A percentile compares a stretch with the other conserved stretches of the same genome.
Conservation (phyloP, 2,113 vertebrate species). For the Haliaeetus leucogaster region DNA sequence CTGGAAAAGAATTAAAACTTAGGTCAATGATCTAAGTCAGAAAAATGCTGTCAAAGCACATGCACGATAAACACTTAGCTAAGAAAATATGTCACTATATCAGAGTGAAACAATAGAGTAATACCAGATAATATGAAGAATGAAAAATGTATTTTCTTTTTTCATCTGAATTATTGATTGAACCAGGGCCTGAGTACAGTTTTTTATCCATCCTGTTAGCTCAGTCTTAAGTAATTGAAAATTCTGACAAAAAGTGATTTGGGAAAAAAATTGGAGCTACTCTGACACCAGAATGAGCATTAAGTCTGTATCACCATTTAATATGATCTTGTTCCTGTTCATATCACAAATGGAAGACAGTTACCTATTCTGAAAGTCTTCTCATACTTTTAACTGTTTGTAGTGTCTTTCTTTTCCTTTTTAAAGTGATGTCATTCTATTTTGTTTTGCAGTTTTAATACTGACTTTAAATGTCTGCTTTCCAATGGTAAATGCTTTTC, state of each 20-base stretch:
- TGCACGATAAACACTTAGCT: background rate
- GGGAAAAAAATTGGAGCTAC: background rate
- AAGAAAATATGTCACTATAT: background rate
- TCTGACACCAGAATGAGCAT: background rate
- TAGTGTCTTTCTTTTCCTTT: background rate
- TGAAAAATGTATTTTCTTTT: background rate
- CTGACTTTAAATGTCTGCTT: background rate
- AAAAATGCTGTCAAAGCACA: background rate
- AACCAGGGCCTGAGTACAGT: background rate
- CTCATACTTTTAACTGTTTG: background rate
- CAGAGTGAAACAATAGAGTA: background rate
- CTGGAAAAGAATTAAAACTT: background rate
- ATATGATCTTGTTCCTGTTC: background rate
- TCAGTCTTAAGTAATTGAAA: background rate
- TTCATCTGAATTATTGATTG: background rate
- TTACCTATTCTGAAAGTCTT: background rate
- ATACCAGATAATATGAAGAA: background rate
- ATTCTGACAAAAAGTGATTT: background rate
- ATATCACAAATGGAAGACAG: background rate
- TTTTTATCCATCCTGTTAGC: background rate
- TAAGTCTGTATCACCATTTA: background rate
- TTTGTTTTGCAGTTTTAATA: background rate
- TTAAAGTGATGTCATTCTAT: background rate
- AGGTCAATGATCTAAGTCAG: background rate
- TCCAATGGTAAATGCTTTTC: background rate